phyloP scores from a whole-genome alignment of 2,797 vertebrate genomes.

The Syndactyla subalaris region DNA sequence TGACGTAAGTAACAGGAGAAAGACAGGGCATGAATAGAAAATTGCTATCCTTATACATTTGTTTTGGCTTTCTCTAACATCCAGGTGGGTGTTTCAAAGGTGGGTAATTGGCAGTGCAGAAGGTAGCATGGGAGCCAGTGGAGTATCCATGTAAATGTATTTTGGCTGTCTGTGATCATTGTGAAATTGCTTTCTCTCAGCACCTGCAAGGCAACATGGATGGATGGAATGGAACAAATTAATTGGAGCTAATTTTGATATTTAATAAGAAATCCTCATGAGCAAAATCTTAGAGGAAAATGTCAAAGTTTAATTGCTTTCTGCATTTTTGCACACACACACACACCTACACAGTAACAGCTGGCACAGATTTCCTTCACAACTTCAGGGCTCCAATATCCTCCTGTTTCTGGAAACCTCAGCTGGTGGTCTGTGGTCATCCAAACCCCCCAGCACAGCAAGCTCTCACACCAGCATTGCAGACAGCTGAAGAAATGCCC shows the following conservation, averaged over 20 bases:
- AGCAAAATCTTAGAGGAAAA: neutral
- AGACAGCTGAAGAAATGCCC: neutral
- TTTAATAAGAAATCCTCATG: neutral
- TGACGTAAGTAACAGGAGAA: neutral
- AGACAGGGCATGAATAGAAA: conserved; percentile 6
- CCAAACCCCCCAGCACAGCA: neutral
- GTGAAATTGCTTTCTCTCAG: neutral
- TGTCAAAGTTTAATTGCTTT: conserved; percentile 32
- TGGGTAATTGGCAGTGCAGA: neutral
- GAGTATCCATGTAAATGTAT: neutral
- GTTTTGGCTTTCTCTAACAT: neutral
- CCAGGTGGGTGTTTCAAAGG: neutral
- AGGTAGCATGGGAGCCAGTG: neutral
- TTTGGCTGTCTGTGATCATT: neutral
- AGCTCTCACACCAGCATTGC: neutral
- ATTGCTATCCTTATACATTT: neutral
- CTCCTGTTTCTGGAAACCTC: neutral
- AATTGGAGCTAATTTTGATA: conserved; percentile 4
- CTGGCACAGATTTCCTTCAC: neutral
- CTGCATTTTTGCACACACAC: neutral
- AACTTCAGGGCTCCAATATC: neutral
- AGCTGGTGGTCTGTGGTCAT: neutral
- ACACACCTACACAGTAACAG: neutral
- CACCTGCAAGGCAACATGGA: neutral
- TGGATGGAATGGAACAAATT: neutral